Conservation (phyloP, 2,113 vertebrate species). For the Gavialis gangeticus region DNA sequence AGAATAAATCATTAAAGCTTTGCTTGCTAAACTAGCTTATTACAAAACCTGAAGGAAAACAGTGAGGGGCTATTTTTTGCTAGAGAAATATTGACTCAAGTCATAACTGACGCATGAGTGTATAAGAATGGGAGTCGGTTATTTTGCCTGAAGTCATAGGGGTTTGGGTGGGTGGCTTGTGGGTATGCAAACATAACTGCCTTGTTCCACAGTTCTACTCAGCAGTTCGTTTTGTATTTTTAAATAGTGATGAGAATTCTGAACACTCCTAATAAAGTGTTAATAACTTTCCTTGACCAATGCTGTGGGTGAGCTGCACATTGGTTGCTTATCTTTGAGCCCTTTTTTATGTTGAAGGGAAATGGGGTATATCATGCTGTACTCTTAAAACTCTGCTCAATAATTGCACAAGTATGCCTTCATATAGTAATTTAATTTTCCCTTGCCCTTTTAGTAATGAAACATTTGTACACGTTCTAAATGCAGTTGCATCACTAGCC, state of each 20-base stretch:
- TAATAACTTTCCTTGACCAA: background rate
- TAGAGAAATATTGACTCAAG: too few relatives aligned
- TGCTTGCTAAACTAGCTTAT: too few relatives aligned
- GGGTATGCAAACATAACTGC: background rate
- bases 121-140: background rate
- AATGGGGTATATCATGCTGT: constrained; percentile 27
- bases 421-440: constrained; percentile 44
- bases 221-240: background rate
- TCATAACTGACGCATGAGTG: background rate
- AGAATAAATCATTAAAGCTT: too few relatives aligned
- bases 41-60: too few relatives aligned
- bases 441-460: constrained; percentile 44
- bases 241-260: background rate
- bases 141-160: background rate
- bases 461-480: constrained; percentile 15
- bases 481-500: background rate
- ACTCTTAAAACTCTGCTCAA: constrained; percentile 62
- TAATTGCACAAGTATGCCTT: constrained; percentile 43
- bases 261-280: background rate
- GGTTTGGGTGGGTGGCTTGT: too few relatives aligned
- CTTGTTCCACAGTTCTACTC: background rate
- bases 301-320: background rate
- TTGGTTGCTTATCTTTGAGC: background rate
- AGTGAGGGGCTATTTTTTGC: too few relatives aligned
- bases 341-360: background rate